Percentiles rank a stretch among this genome's conserved stretches.
These are phyloP conservation scores for Drosophila neotestacea DNA, from an alignment of 2,888 invertebrate species.

Conservation along the genomic window DNA sequence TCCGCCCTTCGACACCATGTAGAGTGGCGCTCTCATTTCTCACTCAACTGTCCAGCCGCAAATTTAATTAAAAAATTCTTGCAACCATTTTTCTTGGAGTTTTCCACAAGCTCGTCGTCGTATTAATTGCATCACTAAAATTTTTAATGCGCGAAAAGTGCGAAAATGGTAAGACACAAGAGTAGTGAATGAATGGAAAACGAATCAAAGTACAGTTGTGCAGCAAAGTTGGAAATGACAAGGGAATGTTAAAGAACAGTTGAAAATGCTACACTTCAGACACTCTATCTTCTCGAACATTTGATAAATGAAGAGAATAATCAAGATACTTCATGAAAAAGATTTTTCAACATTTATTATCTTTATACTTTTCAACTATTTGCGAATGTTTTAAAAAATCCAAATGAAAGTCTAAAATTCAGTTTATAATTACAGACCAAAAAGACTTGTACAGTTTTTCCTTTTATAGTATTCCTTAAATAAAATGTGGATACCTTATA, in stretches of 20 bases:
- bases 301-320: too few relatives aligned
- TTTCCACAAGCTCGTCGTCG: slow-evolving; percentile 38
- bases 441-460: too few relatives aligned
- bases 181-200: slow-evolving; percentile 40
- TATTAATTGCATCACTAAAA: slow-evolving; percentile 78
- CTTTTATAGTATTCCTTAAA: too few relatives aligned
- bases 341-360: too few relatives aligned
- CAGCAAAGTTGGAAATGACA: slow-evolving; percentile 21
- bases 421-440: too few relatives aligned
- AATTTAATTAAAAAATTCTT: slow-evolving; percentile 79
- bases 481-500: too few relatives aligned
- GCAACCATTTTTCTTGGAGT: slow-evolving; percentile 60
- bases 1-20: slow-evolving; percentile 2
- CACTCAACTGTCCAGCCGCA: slow-evolving; percentile 76
- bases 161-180: slow-evolving; percentile 72
- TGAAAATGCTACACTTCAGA: not conserved
- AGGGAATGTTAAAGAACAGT: not conserved
- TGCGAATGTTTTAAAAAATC: too few relatives aligned
- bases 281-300: not conserved
- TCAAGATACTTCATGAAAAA: too few relatives aligned
- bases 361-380: too few relatives aligned
- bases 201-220: slow-evolving; percentile 64
- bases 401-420: too few relatives aligned
- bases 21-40: slow-evolving; percentile 53
- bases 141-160: slow-evolving; percentile 77